Evolutionary conservation across 2,797 vertebrate species (phyloP).

Genomic region (Phataginus tetradactyla): DNA sequence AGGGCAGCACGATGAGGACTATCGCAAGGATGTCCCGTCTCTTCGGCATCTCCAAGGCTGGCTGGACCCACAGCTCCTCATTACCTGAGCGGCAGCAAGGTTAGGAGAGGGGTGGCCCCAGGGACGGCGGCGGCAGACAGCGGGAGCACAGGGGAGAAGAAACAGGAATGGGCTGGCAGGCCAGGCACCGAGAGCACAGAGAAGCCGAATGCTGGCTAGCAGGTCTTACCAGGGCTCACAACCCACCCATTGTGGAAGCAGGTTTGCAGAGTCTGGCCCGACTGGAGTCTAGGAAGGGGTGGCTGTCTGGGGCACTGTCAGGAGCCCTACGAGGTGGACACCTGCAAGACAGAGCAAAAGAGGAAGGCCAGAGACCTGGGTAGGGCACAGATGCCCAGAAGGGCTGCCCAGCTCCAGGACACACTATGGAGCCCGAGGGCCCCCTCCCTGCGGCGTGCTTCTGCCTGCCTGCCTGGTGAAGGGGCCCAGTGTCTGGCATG

Average conservation of each 20-base stretch:
- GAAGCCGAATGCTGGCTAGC: constrained; percentile 77
- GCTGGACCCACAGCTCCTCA: constrained; percentile 96
- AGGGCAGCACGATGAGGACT: constrained; percentile 99
- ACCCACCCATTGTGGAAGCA: constrained; percentile 91
- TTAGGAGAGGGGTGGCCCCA: constrained; percentile 69
- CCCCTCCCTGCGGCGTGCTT: not conserved
- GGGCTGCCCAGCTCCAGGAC: not conserved
- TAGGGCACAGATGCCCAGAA: fast-evolving
- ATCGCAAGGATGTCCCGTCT: constrained; percentile 99
- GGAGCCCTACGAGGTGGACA: constrained; percentile 71
- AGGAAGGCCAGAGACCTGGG: constrained; percentile 53
- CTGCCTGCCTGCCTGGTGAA: not conserved
- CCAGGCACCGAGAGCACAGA: constrained; percentile 79
- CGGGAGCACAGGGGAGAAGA: constrained; percentile 85
- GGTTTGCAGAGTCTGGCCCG: constrained; percentile 82
- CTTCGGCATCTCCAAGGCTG: constrained; percentile 99
- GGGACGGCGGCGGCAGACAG: constrained; percentile 78
- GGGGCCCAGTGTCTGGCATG: not conserved
- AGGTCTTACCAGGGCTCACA: constrained; percentile 89
- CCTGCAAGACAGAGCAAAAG: constrained; percentile 83
- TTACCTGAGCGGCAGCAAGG: constrained; percentile 92
- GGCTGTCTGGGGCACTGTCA: constrained; percentile 75
- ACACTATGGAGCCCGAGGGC: too few species aligned
- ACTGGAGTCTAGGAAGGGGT: constrained; percentile 56
- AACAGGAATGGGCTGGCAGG: constrained; percentile 86